These are phyloP conservation scores for Andrena flavipes DNA, from an alignment of 2,888 invertebrate species.

Conservation along the genomic window DNA sequence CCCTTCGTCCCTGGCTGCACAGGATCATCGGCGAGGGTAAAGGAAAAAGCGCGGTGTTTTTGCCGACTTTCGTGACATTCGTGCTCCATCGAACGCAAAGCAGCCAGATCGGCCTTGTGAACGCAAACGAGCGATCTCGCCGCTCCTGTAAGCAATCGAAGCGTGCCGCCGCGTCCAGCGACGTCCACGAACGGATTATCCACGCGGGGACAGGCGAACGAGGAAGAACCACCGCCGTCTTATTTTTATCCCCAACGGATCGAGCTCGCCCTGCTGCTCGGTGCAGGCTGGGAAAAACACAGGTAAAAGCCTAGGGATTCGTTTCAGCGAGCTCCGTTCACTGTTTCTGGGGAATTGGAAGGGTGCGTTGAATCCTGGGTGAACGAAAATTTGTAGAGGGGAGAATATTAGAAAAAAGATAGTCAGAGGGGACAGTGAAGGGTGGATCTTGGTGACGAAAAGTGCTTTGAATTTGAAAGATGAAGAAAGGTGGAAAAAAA, in stretches of 20 bases:
- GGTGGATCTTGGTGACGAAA: not conserved
- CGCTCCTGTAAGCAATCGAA: constrained; percentile 3
- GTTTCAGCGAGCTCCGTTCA: not conserved
- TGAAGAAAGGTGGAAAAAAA: not conserved
- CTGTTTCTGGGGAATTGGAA: not conserved
- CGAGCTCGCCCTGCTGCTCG: not conserved
- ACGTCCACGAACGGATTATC: constrained; percentile 7
- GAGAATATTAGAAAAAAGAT: no score
- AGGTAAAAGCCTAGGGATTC: not conserved
- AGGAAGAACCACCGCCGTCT: constrained; percentile 32
- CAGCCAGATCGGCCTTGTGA: constrained; percentile 55
- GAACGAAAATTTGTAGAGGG: no score
- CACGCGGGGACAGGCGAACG: constrained; percentile 8
- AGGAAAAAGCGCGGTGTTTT: constrained; percentile 51
- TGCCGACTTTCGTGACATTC: constrained; percentile 67
- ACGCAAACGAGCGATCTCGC: constrained; percentile 40
- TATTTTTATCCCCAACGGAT: constrained; percentile 33
- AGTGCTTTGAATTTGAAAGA: not conserved
- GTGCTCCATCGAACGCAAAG: constrained; percentile 66
- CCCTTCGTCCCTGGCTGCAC: not conserved
- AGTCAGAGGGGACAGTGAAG: no score
- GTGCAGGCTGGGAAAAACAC: not conserved
- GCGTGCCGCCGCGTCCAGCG: constrained; percentile 11
- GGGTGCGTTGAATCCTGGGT: no score
- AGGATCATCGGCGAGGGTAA: constrained; percentile 5